Conservation (phyloP, 2,888 invertebrate species). For the Stenurella melanura region DNA sequence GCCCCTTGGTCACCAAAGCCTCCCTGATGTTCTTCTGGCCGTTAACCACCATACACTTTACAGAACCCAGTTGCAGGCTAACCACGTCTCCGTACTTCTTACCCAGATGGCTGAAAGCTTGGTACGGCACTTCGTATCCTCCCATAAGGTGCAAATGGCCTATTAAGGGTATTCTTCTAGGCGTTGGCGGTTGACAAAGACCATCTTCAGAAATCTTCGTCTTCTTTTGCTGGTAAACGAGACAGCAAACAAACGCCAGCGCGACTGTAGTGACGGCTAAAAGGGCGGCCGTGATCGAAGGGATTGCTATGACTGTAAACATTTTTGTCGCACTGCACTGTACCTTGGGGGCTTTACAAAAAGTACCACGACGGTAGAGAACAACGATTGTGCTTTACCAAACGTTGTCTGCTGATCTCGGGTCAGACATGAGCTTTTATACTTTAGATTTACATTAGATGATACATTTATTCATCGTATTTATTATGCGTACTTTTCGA, state of each 20-base stretch:
- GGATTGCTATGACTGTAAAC: neutral
- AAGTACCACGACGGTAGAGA: slow-evolving; percentile 29
- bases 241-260: slow-evolving; percentile 34
- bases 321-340: slow-evolving; percentile 24
- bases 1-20: slow-evolving; percentile 76
- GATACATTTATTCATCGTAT: slow-evolving; percentile 38
- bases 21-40: slow-evolving; percentile 78
- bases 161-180: slow-evolving; percentile 75
- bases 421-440: slow-evolving; percentile 25
- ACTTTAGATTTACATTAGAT: slow-evolving; percentile 36
- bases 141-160: slow-evolving; percentile 77
- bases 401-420: slow-evolving; percentile 29
- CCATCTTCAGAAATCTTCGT: slow-evolving; percentile 31
- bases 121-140: slow-evolving; percentile 78
- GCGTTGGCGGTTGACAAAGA: slow-evolving; percentile 73
- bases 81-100: slow-evolving; percentile 76
- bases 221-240: slow-evolving; percentile 32
- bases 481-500: slow-evolving; percentile 8
- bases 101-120: slow-evolving; percentile 76
- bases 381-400: slow-evolving; percentile 27
- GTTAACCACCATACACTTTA: slow-evolving; percentile 77
- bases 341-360: slow-evolving; percentile 34
- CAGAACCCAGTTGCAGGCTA: slow-evolving; percentile 75
- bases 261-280: slow-evolving; percentile 29
- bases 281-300: slow-evolving; percentile 41